Base-by-base conservation (phyloP, 2,888 invertebrate genomes). In the Lochmaea capreae region DNA sequence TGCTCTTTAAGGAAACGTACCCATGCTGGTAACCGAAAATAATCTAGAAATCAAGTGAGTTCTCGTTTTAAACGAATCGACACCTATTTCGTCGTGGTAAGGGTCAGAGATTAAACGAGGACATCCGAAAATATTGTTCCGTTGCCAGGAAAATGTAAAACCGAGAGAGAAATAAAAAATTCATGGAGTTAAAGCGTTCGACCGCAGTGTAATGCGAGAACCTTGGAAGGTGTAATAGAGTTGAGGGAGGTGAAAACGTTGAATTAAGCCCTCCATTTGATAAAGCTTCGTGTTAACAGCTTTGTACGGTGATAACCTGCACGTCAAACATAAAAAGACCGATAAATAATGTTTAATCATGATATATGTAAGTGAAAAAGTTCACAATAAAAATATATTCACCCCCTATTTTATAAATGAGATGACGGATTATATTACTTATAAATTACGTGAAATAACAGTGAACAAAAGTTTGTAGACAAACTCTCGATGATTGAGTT, bases 231-330 rank as follows among this genome's bases (percentile, higher is more conserved):
- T 59, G 66, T 73, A 73, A 73, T 73, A 66, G 70, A 73, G 73
- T 73, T 70, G 62, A 70, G 70, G 62, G 57, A 73, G 69, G 73
- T 70, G 73, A 73, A 73, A 73, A 73, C 70, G 73, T 70, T 73
- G 70, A 73, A 73, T 73, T 73, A 66, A 73, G 58, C 61, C 61
- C 70, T 66, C 73, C 62, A 73, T 70, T 73, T 70, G 70, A 73
- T 73, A 73, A 70, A 73, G 73, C 66, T 65, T 54, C 66, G 58
- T 73, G 73, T 73, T 73, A 70, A 70, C 70, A 68, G 33, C 65
- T 16, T 66, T 66, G 43, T 62, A 62, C 33, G 62, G 66, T 42
- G 42, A 70, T 70, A 70, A 52, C 26, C 46, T 62, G 33, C 66
- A 39, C 18, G 66, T 33, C 26, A 70, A 69, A 26, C n/a, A 49